These are phyloP conservation scores for Channa argus DNA, from an alignment of 2,113 vertebrate species.

Conservation along the genomic window DNA sequence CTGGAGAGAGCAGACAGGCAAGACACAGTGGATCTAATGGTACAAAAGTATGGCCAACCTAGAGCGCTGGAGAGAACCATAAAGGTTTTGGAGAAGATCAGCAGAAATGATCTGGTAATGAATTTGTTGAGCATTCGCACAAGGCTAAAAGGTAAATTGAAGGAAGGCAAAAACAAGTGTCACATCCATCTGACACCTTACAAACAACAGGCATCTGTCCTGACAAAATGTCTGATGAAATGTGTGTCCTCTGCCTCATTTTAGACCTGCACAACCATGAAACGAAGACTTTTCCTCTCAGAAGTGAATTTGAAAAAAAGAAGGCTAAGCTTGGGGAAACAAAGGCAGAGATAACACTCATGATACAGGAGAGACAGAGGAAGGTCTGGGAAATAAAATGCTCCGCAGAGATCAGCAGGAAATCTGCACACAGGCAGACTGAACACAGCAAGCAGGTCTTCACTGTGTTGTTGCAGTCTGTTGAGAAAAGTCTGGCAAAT, in stretches of 20 bases:
- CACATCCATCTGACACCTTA: no score
- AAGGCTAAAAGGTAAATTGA: neutral
- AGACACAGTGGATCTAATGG: constrained; percentile 28
- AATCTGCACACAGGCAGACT: constrained; percentile 32
- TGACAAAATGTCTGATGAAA: neutral
- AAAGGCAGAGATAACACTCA: constrained; percentile 1
- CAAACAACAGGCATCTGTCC: no score
- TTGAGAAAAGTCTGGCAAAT: constrained; percentile 3
- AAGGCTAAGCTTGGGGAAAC: constrained; percentile 13
- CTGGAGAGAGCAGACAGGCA: constrained; percentile 15
- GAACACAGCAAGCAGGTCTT: neutral
- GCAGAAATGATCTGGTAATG: constrained; percentile 33
- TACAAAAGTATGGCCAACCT: neutral
- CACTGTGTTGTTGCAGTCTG: neutral
- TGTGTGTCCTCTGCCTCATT: constrained; percentile 5
- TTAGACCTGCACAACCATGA: constrained; percentile 9
- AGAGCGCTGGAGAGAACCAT: constrained; percentile 1
- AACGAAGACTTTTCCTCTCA: no score
- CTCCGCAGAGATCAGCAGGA: constrained; percentile 32
- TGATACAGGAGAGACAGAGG: constrained; percentile 36
- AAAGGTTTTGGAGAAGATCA: constrained; percentile 14
- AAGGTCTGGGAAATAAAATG: constrained; percentile 43
- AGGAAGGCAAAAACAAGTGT: no score
- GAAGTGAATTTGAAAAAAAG: neutral
- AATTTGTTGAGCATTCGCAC: neutral